Conservation (phyloP, 2,888 invertebrate genomes). For the Aromia moschata region DNA sequence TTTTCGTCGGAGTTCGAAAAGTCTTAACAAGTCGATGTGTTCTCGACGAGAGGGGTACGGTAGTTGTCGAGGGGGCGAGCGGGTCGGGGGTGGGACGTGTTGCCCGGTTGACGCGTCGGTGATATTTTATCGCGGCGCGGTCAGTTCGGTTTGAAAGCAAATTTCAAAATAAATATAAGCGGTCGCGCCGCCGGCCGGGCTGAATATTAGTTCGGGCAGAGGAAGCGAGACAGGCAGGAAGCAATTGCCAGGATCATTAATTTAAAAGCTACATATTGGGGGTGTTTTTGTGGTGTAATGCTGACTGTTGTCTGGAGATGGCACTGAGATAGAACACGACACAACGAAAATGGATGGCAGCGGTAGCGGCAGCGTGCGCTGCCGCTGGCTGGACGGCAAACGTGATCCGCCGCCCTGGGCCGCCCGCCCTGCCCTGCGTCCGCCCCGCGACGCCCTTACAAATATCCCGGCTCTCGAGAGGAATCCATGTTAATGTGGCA, state of each 20-base stretch:
- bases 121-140: constrained; percentile 57
- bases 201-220: constrained; percentile 58
- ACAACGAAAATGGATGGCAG: constrained; percentile 60
- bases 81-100: not conserved
- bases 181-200: constrained; percentile 48
- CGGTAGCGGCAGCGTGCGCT: too few relatives aligned
- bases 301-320: constrained; percentile 65
- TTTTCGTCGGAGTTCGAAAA: too few relatives aligned
- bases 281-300: constrained; percentile 64
- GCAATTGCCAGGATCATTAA: constrained; percentile 63
- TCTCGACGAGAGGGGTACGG: not conserved
- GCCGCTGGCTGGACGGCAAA: constrained; percentile 50
- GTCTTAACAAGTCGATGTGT: too few relatives aligned
- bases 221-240: constrained; percentile 59
- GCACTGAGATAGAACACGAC: constrained; percentile 64
- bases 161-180: constrained; percentile 62
- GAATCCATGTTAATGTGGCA: too few relatives aligned
- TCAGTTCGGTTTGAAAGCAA: constrained; percentile 57
- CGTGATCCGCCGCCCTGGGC: constrained; percentile 32
- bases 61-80: not conserved
- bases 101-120: constrained; percentile 27
- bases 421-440: too few relatives aligned
- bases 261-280: constrained; percentile 64
- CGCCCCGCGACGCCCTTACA: too few relatives aligned
- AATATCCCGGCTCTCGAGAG: too few relatives aligned